A percentile compares a stretch with the other conserved stretches of the same genome.
phyloP scores from a whole-genome alignment of 2,888 invertebrate genomes.

The Pristionchus entomophagus region DNA sequence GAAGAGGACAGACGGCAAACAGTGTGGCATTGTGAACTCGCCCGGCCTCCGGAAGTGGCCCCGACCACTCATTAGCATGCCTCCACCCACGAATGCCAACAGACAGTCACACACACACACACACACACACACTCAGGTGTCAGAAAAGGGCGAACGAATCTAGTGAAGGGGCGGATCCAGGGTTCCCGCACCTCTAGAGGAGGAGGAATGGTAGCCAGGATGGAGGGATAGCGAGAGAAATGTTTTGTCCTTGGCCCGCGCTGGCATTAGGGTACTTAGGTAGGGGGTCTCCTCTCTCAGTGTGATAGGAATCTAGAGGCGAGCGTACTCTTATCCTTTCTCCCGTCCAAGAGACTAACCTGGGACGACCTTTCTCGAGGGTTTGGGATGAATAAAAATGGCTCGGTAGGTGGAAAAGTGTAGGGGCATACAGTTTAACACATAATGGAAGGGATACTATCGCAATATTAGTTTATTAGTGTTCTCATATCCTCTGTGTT shows the following conservation, averaged over 20 bases:
- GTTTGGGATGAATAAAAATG: no score
- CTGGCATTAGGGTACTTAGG: conserved; percentile 39
- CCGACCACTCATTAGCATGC: conserved; percentile 31
- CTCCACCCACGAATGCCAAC: not conserved
- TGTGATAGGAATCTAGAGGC: conserved; percentile 27
- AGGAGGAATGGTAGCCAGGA: not conserved
- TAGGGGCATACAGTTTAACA: no score
- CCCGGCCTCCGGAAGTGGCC: conserved; percentile 2
- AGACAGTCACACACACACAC: conserved; percentile 5
- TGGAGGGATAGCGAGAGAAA: not conserved
- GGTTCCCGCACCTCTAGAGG: not conserved
- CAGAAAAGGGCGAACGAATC: not conserved
- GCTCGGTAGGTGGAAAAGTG: no score
- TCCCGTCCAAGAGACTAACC: conserved; percentile 45
- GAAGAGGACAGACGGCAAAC: no score
- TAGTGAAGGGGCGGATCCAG: not conserved
- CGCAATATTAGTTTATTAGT: no score
- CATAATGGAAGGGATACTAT: no score
- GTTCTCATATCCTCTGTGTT: not conserved
- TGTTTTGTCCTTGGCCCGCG: conserved; percentile 36
- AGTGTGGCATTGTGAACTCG: not conserved
- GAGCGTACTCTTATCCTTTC: not conserved
- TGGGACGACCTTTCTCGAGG: conserved; percentile 61
- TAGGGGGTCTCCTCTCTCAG: conserved; percentile 10
- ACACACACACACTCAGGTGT: conserved; percentile 24